These are phyloP conservation scores for Atlantisia rogersi DNA, from an alignment of 2,113 vertebrate genomes.

Conservation along the genomic window DNA sequence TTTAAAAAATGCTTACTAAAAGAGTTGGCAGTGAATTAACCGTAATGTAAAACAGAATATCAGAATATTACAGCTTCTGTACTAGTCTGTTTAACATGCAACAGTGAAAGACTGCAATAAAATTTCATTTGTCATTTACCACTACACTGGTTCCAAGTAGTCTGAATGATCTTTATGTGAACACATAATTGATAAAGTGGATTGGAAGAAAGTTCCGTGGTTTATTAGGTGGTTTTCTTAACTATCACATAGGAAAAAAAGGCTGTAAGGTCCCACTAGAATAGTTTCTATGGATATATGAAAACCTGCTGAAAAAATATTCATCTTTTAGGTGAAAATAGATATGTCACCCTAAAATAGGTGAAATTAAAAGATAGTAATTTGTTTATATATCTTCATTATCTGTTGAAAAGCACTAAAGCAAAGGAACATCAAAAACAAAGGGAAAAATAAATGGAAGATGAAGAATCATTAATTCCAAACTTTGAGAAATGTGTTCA, in stretches of 20 bases:
- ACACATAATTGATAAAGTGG: neutral
- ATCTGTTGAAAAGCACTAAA: neutral
- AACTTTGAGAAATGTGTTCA: neutral
- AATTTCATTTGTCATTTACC: conserved; percentile 35
- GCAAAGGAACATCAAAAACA: neutral
- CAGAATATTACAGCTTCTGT: neutral
- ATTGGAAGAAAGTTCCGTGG: neutral
- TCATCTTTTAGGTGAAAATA: neutral
- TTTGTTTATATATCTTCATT: neutral
- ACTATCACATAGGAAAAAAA: neutral
- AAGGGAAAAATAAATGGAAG: neutral
- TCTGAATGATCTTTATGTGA: neutral
- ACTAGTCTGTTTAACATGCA: neutral
- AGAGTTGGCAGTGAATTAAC: neutral
- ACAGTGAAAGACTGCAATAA: neutral
- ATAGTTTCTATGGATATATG: neutral
- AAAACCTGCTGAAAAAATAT: neutral
- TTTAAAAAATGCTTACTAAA: neutral
- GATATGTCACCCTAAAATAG: neutral
- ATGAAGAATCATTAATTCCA: neutral
- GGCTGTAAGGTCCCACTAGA: neutral
- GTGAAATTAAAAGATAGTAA: neutral
- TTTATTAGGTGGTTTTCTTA: neutral
- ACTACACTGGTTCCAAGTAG: neutral
- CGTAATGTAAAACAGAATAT: neutral